Percentiles rank a stretch among this genome's conserved stretches.
Conservation (phyloP, 64 coral and sea anemone species). For the Actinia equina region DNA sequence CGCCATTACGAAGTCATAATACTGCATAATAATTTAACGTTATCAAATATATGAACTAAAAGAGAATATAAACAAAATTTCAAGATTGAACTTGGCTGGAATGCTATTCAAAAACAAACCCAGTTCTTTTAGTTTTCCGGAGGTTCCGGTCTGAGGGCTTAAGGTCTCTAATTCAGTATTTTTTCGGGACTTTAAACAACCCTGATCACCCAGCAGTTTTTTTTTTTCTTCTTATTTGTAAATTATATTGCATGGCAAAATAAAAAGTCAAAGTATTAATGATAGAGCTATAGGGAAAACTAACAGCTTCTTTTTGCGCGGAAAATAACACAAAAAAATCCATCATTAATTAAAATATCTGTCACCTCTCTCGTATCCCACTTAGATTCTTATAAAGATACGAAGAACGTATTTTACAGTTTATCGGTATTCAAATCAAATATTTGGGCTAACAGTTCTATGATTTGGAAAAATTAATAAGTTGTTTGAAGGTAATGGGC, state of each 20-base stretch:
- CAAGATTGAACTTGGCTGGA: no score
- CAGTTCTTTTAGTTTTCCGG: not conserved
- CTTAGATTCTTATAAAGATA: conserved; percentile 2
- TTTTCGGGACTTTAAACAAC: no score
- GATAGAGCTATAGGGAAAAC: not conserved
- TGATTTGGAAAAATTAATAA: not conserved
- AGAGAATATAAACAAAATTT: not conserved
- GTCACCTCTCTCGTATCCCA: not conserved
- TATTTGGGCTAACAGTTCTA: not conserved
- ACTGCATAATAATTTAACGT: no score
- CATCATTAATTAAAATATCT: not conserved
- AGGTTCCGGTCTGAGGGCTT: no score
- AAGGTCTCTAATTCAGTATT: no score
- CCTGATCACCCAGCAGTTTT: no score
- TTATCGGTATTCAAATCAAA: not conserved
- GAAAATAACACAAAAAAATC: not conserved
- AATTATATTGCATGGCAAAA: no score
- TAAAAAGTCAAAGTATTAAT: not conserved
- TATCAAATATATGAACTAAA: no score
- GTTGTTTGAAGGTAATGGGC: not conserved
- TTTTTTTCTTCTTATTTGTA: no score
- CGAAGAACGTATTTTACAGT: not conserved
- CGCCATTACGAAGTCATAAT: no score
- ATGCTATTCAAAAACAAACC: not conserved
- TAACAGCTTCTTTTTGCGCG: not conserved